Conservation (phyloP, 2,888 invertebrate species). For the Myopa testacea region DNA sequence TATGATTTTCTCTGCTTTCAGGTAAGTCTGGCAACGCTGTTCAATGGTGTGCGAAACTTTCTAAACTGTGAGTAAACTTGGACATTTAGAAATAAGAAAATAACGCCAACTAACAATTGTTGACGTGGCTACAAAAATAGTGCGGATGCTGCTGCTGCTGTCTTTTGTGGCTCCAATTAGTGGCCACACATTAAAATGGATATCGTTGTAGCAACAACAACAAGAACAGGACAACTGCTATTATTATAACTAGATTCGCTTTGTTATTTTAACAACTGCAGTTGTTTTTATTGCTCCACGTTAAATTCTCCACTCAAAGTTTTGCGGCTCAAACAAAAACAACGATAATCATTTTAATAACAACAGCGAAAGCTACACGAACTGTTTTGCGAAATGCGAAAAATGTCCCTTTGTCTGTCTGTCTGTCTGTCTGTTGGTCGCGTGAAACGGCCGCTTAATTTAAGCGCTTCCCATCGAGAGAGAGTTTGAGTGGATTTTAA, state of each 20-base stretch:
- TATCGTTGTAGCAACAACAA: neutral
- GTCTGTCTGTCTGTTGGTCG: too few species aligned
- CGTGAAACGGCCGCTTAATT: too few species aligned
- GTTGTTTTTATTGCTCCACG: neutral
- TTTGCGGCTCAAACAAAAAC: neutral
- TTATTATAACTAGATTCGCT: neutral
- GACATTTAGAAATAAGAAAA: neutral
- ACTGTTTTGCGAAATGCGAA: too few species aligned
- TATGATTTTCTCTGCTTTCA: neutral
- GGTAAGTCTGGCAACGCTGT: slow-evolving; percentile 7
- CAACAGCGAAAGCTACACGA: neutral
- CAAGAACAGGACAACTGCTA: neutral
- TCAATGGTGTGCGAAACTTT: neutral
- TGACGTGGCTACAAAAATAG: neutral
- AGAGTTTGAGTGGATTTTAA: too few species aligned
- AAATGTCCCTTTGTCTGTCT: too few species aligned
- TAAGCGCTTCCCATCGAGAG: too few species aligned
- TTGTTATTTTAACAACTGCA: neutral
- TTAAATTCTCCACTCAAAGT: neutral
- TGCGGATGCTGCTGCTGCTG: neutral
- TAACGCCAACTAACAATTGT: neutral
- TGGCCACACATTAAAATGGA: neutral
- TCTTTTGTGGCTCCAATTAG: neutral
- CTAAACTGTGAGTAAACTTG: slow-evolving; percentile 11
- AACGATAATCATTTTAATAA: neutral